These are phyloP conservation scores for Parnassius smintheus DNA, from an alignment of 2,888 invertebrate genomes.

Conservation along the genomic window DNA sequence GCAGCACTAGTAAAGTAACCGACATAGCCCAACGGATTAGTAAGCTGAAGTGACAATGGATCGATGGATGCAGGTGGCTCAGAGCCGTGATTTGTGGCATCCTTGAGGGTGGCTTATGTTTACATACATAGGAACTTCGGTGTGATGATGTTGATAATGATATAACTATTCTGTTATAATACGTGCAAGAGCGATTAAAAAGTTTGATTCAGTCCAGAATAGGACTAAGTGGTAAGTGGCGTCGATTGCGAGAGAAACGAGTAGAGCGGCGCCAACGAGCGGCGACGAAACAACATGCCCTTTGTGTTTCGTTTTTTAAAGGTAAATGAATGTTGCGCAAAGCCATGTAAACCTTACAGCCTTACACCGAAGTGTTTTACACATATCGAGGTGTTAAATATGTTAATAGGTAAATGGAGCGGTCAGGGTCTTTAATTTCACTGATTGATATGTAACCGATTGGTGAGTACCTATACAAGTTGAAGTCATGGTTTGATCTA, in stretches of 20 bases:
- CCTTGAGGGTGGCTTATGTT: no score
- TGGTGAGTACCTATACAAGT: slow-evolving; percentile 34
- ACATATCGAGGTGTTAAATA: slow-evolving; percentile 46
- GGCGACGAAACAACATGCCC: slow-evolving; percentile 53
- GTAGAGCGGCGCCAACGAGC: slow-evolving; percentile 14
- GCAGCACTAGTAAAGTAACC: no score
- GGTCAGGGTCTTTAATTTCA: slow-evolving; percentile 51
- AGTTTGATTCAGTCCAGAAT: slow-evolving; percentile 24
- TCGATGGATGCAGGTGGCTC: no score
- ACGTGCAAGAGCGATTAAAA: background rate
- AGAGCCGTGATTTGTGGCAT: no score
- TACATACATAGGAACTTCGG: no score
- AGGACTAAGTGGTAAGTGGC: slow-evolving; percentile 28
- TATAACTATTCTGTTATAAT: no score
- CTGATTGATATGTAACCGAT: slow-evolving; percentile 58
- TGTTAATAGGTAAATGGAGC: slow-evolving; percentile 69
- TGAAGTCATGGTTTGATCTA: slow-evolving; percentile 15
- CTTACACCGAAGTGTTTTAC: slow-evolving; percentile 58
- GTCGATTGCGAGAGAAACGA: slow-evolving; percentile 43
- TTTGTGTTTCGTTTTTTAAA: slow-evolving; percentile 59
- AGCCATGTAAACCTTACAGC: slow-evolving; percentile 48
- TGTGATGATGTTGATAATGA: no score
- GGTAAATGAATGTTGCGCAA: slow-evolving; percentile 53
- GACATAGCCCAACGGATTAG: no score
- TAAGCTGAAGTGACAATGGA: no score